Conservation (phyloP, 2,797 vertebrate genomes). For the Parotocinclus haroldoi region DNA sequence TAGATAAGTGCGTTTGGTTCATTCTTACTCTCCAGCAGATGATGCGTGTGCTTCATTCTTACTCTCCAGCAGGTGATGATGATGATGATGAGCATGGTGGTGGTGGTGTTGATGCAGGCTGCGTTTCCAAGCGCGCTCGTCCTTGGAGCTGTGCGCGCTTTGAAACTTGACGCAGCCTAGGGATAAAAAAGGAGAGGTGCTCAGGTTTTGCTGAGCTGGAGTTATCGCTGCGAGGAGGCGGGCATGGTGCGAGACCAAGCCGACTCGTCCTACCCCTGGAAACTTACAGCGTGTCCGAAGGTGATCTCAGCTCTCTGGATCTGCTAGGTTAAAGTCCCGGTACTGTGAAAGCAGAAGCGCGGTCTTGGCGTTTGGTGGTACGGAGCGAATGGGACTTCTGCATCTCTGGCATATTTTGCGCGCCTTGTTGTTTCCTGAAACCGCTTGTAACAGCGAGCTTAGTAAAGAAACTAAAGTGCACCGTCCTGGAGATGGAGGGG, state of each 20-base stretch:
- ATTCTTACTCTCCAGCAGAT: too few species aligned
- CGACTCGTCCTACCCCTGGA: conserved; percentile 16
- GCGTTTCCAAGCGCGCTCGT: neutral
- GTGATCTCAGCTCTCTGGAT: too few species aligned
- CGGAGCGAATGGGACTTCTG: conserved; percentile 31
- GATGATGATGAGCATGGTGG: neutral
- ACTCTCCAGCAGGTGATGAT: neutral
- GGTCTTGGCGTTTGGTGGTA: conserved; percentile 13
- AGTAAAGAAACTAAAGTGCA: neutral
- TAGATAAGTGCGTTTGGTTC: too few species aligned
- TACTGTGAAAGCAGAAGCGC: neutral
- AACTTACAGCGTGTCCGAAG: conserved; percentile 32
- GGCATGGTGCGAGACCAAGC: neutral
- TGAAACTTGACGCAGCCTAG: neutral
- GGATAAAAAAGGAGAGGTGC: neutral
- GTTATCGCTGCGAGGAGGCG: neutral
- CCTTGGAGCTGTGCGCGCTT: neutral
- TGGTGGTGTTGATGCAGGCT: neutral
- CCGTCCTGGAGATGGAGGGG: neutral
- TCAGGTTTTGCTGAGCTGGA: neutral
- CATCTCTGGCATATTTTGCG: neutral
- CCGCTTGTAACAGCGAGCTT: neutral
- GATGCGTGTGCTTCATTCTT: too few species aligned
- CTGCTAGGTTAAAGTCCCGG: too few species aligned
- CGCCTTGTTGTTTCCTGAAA: neutral